These are phyloP conservation scores for Otus scops DNA, from an alignment of 2,797 vertebrate species.

Conservation along the genomic window DNA sequence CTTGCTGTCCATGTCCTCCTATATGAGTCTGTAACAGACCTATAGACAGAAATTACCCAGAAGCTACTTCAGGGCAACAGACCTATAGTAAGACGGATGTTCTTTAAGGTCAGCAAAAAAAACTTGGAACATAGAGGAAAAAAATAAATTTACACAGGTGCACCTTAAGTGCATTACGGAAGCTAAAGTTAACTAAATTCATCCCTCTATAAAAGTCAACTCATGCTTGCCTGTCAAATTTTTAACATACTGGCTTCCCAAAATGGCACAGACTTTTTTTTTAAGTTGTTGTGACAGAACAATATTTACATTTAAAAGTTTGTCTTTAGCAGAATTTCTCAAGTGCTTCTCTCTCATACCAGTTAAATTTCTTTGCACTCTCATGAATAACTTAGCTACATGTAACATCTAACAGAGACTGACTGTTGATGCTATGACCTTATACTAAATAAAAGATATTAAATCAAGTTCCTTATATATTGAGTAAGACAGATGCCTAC, in stretches of 20 bases:
- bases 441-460: not conserved
- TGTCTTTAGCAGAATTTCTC: not conserved
- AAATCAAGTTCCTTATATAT: not conserved
- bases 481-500: not conserved
- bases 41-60: not conserved
- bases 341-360: not conserved
- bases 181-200: not conserved
- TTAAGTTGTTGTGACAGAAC: not conserved
- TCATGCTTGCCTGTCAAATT: not conserved
- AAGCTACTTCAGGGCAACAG: not conserved
- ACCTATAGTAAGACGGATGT: not conserved
- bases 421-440: not conserved
- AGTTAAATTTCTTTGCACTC: not conserved
- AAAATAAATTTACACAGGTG: not conserved
- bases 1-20: not conserved
- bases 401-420: not conserved
- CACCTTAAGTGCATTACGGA: not conserved
- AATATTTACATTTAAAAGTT: not conserved
- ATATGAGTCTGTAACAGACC: not conserved
- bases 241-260: not conserved
- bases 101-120: not conserved
- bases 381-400: not conserved
- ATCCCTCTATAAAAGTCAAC: not conserved
- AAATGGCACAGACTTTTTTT: not conserved
- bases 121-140: not conserved